These are phyloP conservation scores for Helostoma temminkii DNA, from an alignment of 2,797 vertebrate genomes.

Conservation along the genomic window DNA sequence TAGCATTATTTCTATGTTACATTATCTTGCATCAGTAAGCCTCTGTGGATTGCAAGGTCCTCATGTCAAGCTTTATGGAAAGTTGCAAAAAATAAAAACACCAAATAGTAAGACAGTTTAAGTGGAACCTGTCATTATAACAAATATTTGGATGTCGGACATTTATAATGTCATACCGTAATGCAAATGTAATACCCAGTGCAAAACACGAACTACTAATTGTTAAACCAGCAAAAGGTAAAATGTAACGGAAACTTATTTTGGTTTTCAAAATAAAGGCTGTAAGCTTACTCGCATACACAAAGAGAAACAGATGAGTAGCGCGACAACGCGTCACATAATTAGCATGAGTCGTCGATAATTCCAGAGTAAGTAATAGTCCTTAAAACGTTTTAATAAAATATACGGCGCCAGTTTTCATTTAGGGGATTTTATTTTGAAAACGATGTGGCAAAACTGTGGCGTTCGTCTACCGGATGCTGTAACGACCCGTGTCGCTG, in stretches of 20 bases:
- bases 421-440: slow-evolving; percentile 34
- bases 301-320: not conserved
- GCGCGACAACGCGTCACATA: not conserved
- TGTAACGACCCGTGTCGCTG: slow-evolving; percentile 61
- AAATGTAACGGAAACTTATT: not conserved
- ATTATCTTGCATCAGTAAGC: slow-evolving; percentile 72
- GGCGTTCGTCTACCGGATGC: slow-evolving; percentile 57
- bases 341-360: fast-evolving
- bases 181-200: not conserved
- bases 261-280: slow-evolving; percentile 8
- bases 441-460: not conserved
- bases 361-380: too few species aligned
- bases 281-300: too few species aligned
- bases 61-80: slow-evolving; percentile 6
- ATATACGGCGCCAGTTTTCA: fast-evolving
- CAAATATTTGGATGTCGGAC: not conserved
- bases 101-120: fast-evolving
- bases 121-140: not conserved
- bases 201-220: not conserved
- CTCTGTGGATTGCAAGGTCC: slow-evolving; percentile 3
- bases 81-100: not conserved
- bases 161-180: not conserved
- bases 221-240: fast-evolving
- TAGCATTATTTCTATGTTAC: slow-evolving; percentile 52
- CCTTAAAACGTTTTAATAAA: not conserved